Conservation (phyloP, 2,113 vertebrate genomes). For the Delphinus delphis region DNA sequence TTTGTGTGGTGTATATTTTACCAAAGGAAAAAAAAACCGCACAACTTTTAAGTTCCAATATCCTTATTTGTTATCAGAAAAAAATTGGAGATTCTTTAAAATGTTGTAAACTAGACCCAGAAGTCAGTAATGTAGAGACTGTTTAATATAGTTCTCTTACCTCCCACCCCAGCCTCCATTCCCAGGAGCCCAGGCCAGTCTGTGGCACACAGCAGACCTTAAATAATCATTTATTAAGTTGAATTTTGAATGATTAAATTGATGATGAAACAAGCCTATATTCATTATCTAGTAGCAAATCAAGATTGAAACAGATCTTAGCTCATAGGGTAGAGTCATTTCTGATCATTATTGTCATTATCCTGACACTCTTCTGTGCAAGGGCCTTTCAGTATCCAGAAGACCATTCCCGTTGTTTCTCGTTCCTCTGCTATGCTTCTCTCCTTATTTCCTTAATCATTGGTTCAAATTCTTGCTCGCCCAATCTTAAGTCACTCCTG, state of each 20-base stretch:
- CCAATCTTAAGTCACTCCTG: not conserved
- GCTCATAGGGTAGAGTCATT: not conserved
- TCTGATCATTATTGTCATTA: not conserved
- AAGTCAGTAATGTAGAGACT: not conserved
- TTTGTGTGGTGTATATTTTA: not conserved
- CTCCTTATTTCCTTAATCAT: not conserved
- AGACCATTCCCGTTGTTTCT: not conserved
- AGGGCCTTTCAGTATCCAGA: not conserved
- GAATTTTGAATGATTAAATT: not conserved
- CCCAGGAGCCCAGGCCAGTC: not conserved
- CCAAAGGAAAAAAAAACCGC: not conserved
- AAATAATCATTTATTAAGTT: not conserved
- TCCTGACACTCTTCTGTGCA: not conserved
- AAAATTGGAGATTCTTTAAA: not conserved
- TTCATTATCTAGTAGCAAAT: not conserved
- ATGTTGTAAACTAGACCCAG: not conserved
- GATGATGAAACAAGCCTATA: not conserved
- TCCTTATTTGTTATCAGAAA: not conserved
- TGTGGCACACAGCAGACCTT: not conserved
- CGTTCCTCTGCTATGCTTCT: not conserved
- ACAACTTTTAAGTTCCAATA: not conserved
- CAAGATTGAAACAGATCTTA: not conserved
- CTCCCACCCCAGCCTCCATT: not conserved
- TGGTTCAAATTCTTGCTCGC: not conserved
- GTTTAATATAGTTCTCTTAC: not conserved